Evolutionary conservation across 2,113 vertebrate genomes (phyloP).

Genomic region (Archilochus colubris): DNA sequence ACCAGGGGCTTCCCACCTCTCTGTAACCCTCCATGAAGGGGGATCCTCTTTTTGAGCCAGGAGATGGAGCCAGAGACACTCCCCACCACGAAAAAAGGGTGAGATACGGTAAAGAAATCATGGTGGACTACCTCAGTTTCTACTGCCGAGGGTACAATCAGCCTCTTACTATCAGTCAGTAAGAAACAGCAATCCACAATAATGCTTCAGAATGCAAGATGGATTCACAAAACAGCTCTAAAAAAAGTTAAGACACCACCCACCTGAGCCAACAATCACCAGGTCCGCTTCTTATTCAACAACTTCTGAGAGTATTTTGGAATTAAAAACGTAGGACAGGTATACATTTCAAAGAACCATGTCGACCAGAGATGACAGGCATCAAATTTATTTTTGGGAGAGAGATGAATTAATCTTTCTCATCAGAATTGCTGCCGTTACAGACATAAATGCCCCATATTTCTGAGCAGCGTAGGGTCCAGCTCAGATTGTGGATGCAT

Average conservation of each 20-base stretch:
- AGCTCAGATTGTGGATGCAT: neutral
- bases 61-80: conserved; percentile 60
- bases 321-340: neutral
- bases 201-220: neutral
- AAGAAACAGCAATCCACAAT: neutral
- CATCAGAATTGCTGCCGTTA: neutral
- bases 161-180: neutral
- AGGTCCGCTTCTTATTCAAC: neutral
- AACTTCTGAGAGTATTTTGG: neutral
- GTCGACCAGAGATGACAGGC: neutral
- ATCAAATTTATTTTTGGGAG: neutral
- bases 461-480: neutral
- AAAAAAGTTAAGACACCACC: neutral
- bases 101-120: neutral
- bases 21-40: neutral
- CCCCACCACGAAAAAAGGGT: neutral
- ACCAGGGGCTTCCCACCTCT: neutral
- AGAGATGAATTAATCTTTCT: neutral
- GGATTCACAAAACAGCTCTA: neutral
- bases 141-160: neutral
- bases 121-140: neutral
- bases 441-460: neutral
- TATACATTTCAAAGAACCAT: neutral
- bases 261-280: neutral
- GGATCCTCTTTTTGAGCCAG: conserved; percentile 32